Evolutionary conservation across 2,797 vertebrate species (phyloP).

Genomic region (Syndactyla subalaris): DNA sequence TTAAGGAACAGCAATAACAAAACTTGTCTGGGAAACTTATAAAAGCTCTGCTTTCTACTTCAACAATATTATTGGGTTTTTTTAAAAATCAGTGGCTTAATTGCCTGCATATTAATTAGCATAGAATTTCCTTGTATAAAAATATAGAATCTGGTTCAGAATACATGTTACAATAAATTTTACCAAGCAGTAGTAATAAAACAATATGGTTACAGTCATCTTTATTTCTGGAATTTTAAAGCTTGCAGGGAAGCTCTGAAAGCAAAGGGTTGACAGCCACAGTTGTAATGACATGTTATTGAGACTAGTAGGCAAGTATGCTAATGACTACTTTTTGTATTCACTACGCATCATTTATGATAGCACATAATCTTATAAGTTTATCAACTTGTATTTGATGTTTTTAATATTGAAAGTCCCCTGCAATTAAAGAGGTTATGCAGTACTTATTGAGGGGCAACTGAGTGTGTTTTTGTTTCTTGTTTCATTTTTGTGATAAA

Average conservation of each 20-base stretch:
- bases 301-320: neutral
- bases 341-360: neutral
- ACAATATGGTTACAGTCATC: neutral
- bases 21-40: neutral
- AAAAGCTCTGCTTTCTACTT: neutral
- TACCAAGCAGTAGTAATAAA: neutral
- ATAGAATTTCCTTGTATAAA: neutral
- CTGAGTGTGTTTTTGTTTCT: neutral
- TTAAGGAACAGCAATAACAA: neutral
- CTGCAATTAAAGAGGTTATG: neutral
- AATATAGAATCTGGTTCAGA: neutral
- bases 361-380: neutral
- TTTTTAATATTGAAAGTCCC: neutral
- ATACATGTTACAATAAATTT: neutral
- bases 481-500: neutral
- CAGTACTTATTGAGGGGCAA: neutral
- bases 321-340: neutral
- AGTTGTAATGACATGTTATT: neutral
- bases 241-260: neutral
- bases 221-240: neutral
- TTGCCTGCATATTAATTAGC: neutral
- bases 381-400: neutral
- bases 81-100: neutral
- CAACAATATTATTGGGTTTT: neutral
- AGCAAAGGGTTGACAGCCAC: neutral